phyloP scores from a whole-genome alignment of 2,888 invertebrate genomes.

The Trilocha varians region DNA sequence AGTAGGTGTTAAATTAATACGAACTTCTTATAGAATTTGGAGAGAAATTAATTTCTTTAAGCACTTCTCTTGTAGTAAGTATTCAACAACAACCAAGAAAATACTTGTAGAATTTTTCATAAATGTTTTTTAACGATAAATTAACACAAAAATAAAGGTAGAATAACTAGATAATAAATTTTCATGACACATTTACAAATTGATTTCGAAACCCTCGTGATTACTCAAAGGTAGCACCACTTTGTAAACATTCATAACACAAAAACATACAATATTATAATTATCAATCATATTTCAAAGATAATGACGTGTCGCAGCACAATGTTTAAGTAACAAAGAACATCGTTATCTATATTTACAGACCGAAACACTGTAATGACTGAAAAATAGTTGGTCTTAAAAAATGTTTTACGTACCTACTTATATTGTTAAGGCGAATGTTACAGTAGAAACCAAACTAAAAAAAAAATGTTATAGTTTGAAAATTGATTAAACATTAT shows the following conservation, averaged over 20 bases:
- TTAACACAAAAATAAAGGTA: background rate
- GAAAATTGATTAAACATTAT: too few species aligned
- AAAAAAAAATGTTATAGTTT: too few species aligned
- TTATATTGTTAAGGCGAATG: background rate
- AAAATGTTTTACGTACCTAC: conserved; percentile 20
- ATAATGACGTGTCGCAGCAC: conserved; percentile 33
- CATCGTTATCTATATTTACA: conserved; percentile 58
- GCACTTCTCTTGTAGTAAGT: too few species aligned
- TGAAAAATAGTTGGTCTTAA: conserved; percentile 30
- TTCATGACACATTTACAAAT: background rate
- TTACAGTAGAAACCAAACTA: too few species aligned
- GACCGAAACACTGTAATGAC: conserved; percentile 41
- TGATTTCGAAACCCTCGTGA: background rate
- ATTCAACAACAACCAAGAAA: too few species aligned
- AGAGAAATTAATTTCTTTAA: too few species aligned
- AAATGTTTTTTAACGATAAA: too few species aligned
- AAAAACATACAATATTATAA: conserved; percentile 8
- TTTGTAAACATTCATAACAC: background rate
- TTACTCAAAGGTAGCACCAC: background rate
- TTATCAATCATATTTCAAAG: conserved; percentile 50
- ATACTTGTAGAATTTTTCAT: too few species aligned
- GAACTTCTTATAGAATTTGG: too few species aligned
- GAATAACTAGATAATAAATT: background rate
- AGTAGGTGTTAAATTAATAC: too few species aligned
- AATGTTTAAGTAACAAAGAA: conserved; percentile 38